Evolutionary conservation across 2,113 vertebrate genomes (phyloP), one percentile per base, ranked within the genome.

Genomic region (Calyptommatus sinebrachiatus): DNA sequence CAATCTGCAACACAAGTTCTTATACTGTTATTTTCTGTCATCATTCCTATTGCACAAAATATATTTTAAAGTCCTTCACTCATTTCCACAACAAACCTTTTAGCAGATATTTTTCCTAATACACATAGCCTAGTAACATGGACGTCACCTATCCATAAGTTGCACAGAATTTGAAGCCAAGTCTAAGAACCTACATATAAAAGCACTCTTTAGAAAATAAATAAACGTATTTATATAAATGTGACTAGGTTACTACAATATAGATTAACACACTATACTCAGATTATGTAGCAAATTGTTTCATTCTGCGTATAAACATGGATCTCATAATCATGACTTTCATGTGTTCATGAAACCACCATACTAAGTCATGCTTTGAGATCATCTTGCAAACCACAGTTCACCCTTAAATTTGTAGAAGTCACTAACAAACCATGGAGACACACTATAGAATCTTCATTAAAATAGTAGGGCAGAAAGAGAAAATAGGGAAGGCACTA

Each of bases 1-100:
- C 98, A 21, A 99, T 92, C 98, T 99, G 93, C 79, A 94, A 92
- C 0, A 65, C 0, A 84, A 84, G 24, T 7, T 14, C 21, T 73
- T 73, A 57, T 57, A 57, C 12, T 57, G 62, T 73, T 67, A 67
- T 57, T 60, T 28, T 61, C 67, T 60, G n/a, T 46, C 2, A 46
- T 20, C 8, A 61, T 22, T 62, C 2, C n/a, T 71, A 21, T 26
- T 24, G 57, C 41, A 11, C 31, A 62, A 74, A n/a, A 24, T 31
- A 62, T 18, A 7, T 53, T 65, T 73, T 79, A 53, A 41, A 63
- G 22, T 62, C 20, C 50, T 28, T 29, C 21, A 18, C 5, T 28
- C 57, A 28, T 62, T 26, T 24, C 60, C 24, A 28, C 18, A 79
- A 46, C 45, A 65, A 48, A 31, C 14, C 35, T 21, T 28, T 60